Evolutionary conservation across 1,140 invertebrate genomes (phyloP), one percentile per base, ranked within the genome.

Genomic region (Atta cephalotes): DNA sequence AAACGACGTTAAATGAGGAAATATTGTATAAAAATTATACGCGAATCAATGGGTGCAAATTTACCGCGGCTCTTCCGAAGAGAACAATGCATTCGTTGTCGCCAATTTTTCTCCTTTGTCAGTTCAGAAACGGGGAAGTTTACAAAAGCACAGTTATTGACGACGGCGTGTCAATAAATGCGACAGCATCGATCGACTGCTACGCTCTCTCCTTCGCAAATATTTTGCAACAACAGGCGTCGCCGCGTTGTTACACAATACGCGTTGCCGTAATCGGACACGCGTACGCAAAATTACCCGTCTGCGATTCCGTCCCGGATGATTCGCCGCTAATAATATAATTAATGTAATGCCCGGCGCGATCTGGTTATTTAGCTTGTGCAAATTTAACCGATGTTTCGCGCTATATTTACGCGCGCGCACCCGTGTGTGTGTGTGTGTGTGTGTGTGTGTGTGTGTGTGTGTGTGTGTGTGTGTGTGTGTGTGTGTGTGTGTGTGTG

Each of bases 321-420:
- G 80, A 84, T 72, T 76, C 80, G 70, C 56, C 80, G 56, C 56
- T 84, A 84, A 84, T 84, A 84, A 84, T 84, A 84, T 84, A 74
- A 84, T 84, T 84, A 84, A 84, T 62, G 80, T 74, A 82, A 82
- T 62, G 80, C n/a, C 39, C 56, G 70, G 70, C 25, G 56, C 39
- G 60, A 81, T 82, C 68, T n/a, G 80, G 39, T 76, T 84, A 84
- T 84, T 84, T 84, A 76, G 80, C 39, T 39, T 62, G 80, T 63
- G 70, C 56, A 84, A 84, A 84, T 84, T 84, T 74, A 74, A 74
- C 39, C 39, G 70, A 58, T 39, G 62, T 51, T 71, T 72, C 66
- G 80, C 53, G 25, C 18, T 21, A 66, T 60, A 72, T 82, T 82
- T 72, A 49, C 18, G 21, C 14, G 16, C 7, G 16, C 53, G 18